Conservation (phyloP, 2,113 vertebrate species). For the Syngnathus floridae region DNA sequence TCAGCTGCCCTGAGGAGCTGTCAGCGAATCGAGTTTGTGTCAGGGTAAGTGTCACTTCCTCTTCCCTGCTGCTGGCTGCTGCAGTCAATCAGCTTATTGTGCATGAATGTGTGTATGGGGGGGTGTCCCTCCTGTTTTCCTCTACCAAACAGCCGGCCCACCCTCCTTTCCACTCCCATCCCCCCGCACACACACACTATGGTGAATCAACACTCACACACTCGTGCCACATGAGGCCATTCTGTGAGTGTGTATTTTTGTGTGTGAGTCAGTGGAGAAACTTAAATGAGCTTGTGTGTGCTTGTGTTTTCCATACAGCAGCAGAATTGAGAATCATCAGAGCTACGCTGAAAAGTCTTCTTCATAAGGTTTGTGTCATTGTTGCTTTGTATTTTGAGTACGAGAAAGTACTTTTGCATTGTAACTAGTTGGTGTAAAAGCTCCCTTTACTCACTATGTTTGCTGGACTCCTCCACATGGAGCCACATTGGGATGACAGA, state of each 20-base stretch:
- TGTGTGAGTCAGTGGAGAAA: conserved; percentile 63
- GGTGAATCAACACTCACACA: conserved; percentile 35
- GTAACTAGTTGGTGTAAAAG: background rate
- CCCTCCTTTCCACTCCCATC: conserved; percentile 42
- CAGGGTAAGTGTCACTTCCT: conserved; percentile 44
- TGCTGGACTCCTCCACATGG: background rate
- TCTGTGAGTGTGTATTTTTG: background rate
- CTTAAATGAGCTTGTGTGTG: conserved; percentile 45
- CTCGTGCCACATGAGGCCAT: conserved; percentile 50
- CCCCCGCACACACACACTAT: conserved; percentile 42
- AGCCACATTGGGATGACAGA: background rate
- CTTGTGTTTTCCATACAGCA: conserved; percentile 43
- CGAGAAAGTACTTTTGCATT: background rate
- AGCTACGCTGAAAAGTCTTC: background rate
- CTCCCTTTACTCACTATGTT: background rate
- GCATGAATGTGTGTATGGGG: conserved; percentile 27
- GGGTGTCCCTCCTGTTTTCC: conserved; percentile 20
- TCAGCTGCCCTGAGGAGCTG: conserved; percentile 8
- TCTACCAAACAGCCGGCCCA: conserved; percentile 31
- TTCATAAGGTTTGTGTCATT: background rate
- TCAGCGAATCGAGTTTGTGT: conserved; percentile 34
- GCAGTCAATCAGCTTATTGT: conserved; percentile 65
- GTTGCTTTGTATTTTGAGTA: background rate
- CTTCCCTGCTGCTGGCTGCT: conserved; percentile 54
- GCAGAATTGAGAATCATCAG: conserved; percentile 7